Base-by-base conservation (phyloP, 1,140 invertebrate species). In the Helicoverpa armigera region DNA sequence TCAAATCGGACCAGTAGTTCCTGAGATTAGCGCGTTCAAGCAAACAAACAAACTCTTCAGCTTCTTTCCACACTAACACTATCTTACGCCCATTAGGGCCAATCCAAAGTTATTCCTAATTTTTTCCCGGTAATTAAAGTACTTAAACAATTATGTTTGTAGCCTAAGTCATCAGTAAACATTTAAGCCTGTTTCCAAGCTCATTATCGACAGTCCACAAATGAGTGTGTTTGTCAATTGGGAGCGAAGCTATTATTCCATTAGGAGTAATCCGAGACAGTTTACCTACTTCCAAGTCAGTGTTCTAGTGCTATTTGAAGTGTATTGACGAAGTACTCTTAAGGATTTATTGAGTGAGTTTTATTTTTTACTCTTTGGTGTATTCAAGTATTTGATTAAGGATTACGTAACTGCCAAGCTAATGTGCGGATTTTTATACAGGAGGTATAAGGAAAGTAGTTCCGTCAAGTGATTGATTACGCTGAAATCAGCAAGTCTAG, bases 211-310 rank as follows among this genome's bases (percentile, higher is more conserved):
- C 35, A 43, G 35, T 43, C 31, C 14, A 54, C 29, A 73, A 73
- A 73, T 73, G 51, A 58, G 53, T 58, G n/a, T 73, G 69, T 72
- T 56, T n/a, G 23, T 54, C 69, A 14, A 73, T 58, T 73, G 56
- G 18, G 67, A 29, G 3, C 53, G 14, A 43, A 58, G 70, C 70
- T 56, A 73, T 73, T 73, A 73, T 58, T 73, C 70, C 31, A 58
- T 73, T 73, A 73, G 53, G 16, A 14, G 70, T 73, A 16, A 56
- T 29, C 53, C 35, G 29, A 73, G 70, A 73, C n/a, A 51, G 12
- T 29, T 67, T 50, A 43, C 35, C 35, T 50, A 53, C 1, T 51
- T 70, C 43, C 2, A 11, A 13, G 63, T 10, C 18, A 67, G 50
- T 70, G 12, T 11, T 70, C 50, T 35, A 70, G 67, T 70, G 18